Base-by-base conservation (phyloP, 2,888 invertebrate genomes). In the Amphipoea oculea region DNA sequence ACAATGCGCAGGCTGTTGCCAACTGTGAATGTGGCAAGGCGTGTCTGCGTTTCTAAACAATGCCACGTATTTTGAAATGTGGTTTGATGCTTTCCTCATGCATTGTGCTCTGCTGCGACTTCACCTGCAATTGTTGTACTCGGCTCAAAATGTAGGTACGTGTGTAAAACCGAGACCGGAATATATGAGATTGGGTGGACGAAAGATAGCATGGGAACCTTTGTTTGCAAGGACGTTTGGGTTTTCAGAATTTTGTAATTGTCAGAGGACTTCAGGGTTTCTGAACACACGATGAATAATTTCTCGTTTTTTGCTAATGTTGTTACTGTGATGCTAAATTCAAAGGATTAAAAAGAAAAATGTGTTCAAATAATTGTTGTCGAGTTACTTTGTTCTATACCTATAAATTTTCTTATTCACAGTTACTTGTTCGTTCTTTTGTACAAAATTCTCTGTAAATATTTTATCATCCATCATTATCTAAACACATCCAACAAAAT, bases 401-500 rank as follows among this genome's bases (percentile, higher is more conserved):
- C 45, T 36, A 23, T 65, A 71, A 14, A 60, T 76, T 70, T 54
- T 73, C 72, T 66, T 65, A 48, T 63, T 73, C 80, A 84, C 73
- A 62, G 40, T 84, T 84, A 84, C 71, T 71, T 51, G 62, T 82
- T 65, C 20, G 54, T 71, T 67, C 70, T 73, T 81, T 72, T 54
- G 72, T 69, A 48, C 78, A 76, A 76, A 82, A 75, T 77, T 45
- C 65, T 73, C n/a, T 40, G 62, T 86, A 75, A 87, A 87, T 83
- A 83, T 88, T 89, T 87, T 87, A 89, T 91, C 89, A 88, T 90
- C 89, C 86, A 89, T 90, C 86, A 89, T 92, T 90, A 90, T 89
- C 86, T 82, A 88, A 90, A 89, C 86, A 90, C 87, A 87, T 89
- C 88, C 80, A 90, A 89, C 90, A 89, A 89, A 85, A 88, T 90